Percentiles rank a stretch among this genome's conserved stretches.
Evolutionary conservation across 1,140 invertebrate genomes (phyloP).

Genomic region (Orchestia grillus): DNA sequence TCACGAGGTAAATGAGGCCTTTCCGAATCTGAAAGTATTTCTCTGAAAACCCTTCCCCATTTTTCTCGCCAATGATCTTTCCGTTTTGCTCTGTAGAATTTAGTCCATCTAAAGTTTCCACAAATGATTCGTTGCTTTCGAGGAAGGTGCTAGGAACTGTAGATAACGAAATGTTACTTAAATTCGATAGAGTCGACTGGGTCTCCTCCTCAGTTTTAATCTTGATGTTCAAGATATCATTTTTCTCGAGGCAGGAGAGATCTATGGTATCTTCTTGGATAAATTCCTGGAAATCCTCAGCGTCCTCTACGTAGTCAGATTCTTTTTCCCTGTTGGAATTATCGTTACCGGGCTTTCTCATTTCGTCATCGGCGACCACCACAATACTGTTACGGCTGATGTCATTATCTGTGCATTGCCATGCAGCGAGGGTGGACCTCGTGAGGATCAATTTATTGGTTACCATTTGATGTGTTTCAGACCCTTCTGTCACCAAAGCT

Average conservation of each 20-base stretch:
- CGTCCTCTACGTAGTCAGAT: background rate
- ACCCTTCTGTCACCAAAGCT: background rate
- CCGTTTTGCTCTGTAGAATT: background rate
- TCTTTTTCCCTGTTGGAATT: background rate
- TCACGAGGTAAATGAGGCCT: slow-evolving; percentile 1
- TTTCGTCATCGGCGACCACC: background rate
- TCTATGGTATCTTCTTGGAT: background rate
- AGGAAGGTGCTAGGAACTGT: background rate
- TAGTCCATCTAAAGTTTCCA: background rate
- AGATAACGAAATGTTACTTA: background rate
- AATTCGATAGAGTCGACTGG: background rate
- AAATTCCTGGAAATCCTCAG: background rate
- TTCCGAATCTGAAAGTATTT: slow-evolving; percentile 20
- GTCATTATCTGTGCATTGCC: background rate
- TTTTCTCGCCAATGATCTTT: background rate
- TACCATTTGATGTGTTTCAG: background rate
- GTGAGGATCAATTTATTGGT: background rate
- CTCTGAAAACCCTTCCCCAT: background rate
- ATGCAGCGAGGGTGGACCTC: background rate
- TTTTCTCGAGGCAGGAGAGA: background rate
- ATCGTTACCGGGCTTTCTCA: background rate
- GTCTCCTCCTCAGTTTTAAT: background rate
- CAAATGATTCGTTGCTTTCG: background rate
- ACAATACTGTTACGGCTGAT: background rate
- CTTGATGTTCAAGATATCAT: background rate